Percentiles rank a stretch among this genome's conserved stretches.
These are phyloP conservation scores for Amphipyra tragopoginis DNA, from an alignment of 2,888 invertebrate genomes.

Conservation along the genomic window DNA sequence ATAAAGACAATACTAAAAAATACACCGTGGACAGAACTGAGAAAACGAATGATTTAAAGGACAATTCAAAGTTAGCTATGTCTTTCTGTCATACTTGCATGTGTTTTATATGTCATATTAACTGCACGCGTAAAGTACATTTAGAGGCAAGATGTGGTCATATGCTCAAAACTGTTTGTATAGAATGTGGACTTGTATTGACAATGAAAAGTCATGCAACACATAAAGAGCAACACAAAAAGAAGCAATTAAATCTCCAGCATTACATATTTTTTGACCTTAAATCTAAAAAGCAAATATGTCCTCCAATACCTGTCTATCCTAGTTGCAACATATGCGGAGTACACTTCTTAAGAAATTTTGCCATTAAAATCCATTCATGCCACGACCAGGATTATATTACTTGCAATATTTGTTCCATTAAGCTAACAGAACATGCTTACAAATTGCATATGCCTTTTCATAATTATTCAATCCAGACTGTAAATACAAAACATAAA, in stretches of 20 bases:
- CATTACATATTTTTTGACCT: constrained; percentile 75
- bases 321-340: constrained; percentile 73
- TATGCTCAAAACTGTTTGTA: constrained; percentile 65
- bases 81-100: constrained; percentile 73
- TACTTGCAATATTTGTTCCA: constrained; percentile 71
- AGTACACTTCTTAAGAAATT: constrained; percentile 70
- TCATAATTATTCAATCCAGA: constrained; percentile 69
- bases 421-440: constrained; percentile 69
- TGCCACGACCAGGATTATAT: constrained; percentile 67
- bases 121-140: constrained; percentile 62
- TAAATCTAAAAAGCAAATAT: constrained; percentile 62
- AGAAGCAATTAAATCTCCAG: constrained; percentile 66
- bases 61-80: constrained; percentile 41
- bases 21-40: background rate
- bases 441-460: constrained; percentile 76
- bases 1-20: constrained; percentile 40
- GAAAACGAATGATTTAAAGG: background rate
- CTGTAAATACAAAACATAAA: constrained; percentile 19
- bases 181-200: constrained; percentile 74
- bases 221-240: constrained; percentile 70
- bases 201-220: constrained; percentile 60
- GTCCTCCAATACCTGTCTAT: constrained; percentile 75
- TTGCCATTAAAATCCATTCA: constrained; percentile 62
- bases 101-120: constrained; percentile 65
- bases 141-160: constrained; percentile 63